Conservation (phyloP, 2,113 vertebrate species). For the Oreochromis spilurus region DNA sequence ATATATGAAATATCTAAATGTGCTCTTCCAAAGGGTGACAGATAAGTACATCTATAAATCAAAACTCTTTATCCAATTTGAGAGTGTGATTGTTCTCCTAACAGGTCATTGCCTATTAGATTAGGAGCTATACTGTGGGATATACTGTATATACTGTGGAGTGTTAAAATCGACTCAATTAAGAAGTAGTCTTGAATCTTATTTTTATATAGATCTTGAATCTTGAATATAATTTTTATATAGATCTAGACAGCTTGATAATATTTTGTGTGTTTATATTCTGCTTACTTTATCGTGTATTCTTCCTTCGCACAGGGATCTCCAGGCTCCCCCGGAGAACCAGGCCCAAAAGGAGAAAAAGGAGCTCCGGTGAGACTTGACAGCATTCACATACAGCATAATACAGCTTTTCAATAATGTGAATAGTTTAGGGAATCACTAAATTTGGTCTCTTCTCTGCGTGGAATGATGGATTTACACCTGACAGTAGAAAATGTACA, state of each 20-base stretch:
- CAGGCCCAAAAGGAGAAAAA: slow-evolving; percentile 83
- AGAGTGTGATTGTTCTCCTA: not conserved
- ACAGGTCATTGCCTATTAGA: not conserved
- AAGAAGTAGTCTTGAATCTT: not conserved
- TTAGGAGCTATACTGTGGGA: not conserved
- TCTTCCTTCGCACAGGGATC: slow-evolving; percentile 77
- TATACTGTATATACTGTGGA: not conserved
- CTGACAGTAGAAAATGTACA: not conserved
- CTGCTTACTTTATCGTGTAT: not conserved
- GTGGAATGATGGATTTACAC: not conserved
- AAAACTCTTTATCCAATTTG: not conserved
- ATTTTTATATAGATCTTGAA: not conserved
- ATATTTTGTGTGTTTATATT: not conserved
- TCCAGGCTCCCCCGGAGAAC: slow-evolving; percentile 78
- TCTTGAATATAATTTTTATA: not conserved
- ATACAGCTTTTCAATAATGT: not conserved
- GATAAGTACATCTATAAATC: not conserved
- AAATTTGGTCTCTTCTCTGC: not conserved
- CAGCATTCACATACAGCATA: not conserved
- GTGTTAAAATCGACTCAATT: not conserved
- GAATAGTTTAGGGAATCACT: not conserved
- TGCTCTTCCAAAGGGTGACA: not conserved
- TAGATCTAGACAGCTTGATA: not conserved
- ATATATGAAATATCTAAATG: not conserved
- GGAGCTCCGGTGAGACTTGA: slow-evolving; percentile 77